These are phyloP conservation scores for Eurois occulta DNA, from an alignment of 2,888 invertebrate genomes.

Conservation along the genomic window DNA sequence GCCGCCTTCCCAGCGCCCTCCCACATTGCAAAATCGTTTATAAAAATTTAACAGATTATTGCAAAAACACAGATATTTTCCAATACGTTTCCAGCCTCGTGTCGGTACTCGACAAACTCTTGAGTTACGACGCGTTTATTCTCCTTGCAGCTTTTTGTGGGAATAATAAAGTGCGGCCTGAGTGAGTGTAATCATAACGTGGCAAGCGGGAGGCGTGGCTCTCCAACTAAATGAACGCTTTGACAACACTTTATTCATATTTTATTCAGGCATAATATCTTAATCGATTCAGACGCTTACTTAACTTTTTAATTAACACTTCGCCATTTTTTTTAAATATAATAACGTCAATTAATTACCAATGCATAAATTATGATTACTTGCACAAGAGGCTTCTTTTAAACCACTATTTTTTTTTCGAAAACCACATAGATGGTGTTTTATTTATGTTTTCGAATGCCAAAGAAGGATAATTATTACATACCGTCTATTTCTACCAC, in stretches of 20 bases:
- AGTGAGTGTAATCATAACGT: constrained; percentile 62
- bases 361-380: constrained; percentile 13
- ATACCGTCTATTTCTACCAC: background rate
- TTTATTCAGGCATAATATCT: constrained; percentile 47
- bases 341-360: background rate
- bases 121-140: constrained; percentile 18
- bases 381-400: background rate
- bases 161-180: constrained; percentile 54
- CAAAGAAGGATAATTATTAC: background rate
- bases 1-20: constrained; percentile 88
- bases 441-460: background rate
- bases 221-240: constrained; percentile 60
- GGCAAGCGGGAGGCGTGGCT: constrained; percentile 68
- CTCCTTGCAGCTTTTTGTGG: constrained; percentile 30
- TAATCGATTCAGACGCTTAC: constrained; percentile 34
- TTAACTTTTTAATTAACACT: constrained; percentile 8
- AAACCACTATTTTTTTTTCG: background rate
- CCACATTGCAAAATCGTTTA: constrained; percentile 87
- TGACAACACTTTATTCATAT: constrained; percentile 65
- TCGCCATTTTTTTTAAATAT: background rate
- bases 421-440: background rate
- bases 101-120: constrained; percentile 34
- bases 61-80: constrained; percentile 68
- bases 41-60: constrained; percentile 81
- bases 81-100: constrained; percentile 49